Evolutionary conservation across 2,888 invertebrate genomes (phyloP).

Genomic region (Lochmaea capreae): DNA sequence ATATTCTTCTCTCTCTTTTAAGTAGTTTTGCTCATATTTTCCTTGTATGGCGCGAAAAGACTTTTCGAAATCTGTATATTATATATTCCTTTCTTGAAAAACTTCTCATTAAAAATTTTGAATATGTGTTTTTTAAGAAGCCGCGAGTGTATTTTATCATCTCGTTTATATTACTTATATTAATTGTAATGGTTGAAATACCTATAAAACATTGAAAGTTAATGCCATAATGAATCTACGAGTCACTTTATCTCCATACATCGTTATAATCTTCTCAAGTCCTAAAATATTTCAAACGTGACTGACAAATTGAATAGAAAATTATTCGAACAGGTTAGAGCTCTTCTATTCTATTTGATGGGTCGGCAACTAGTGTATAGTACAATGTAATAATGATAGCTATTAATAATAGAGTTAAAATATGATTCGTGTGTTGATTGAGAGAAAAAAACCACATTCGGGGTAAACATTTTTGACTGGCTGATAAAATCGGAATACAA

Average conservation of each 20-base stretch:
- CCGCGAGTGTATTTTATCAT: neutral
- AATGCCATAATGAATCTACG: neutral
- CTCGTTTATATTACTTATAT: neutral
- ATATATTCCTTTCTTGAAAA: too few relatives aligned
- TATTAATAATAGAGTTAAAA: conserved; percentile 6
- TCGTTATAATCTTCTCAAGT: conserved; percentile 5
- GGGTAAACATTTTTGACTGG: too few relatives aligned
- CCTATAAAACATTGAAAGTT: neutral
- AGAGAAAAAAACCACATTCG: neutral
- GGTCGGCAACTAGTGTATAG: neutral
- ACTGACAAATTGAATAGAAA: conserved; percentile 7
- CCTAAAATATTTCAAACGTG: conserved; percentile 3
- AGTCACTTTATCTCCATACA: neutral
- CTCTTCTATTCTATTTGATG: conserved; percentile 1
- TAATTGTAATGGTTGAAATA: neutral
- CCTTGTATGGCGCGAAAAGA: too few relatives aligned
- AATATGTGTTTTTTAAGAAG: too few relatives aligned
- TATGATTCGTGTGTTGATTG: neutral
- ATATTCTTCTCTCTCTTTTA: too few relatives aligned
- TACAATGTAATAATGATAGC: neutral
- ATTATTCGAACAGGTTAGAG: neutral
- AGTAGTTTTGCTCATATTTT: too few relatives aligned
- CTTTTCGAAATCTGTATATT: too few relatives aligned
- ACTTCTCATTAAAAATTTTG: too few relatives aligned
- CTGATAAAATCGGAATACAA: too few relatives aligned